These are phyloP conservation scores for Pseudopodoces humilis DNA, from an alignment of 2,113 vertebrate species.

Conservation along the genomic window DNA sequence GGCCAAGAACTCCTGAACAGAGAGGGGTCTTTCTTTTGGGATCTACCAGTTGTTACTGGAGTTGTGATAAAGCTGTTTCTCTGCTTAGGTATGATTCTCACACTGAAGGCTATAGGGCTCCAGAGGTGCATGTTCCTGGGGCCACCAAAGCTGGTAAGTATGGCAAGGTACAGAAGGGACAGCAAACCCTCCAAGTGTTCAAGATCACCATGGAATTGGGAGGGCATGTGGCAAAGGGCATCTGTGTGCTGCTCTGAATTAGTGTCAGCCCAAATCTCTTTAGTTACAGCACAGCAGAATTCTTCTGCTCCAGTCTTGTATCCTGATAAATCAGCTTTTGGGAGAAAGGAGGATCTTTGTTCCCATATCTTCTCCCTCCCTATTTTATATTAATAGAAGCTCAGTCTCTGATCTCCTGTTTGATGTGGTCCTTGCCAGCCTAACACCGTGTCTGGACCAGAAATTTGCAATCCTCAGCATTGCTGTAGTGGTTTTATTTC, in stretches of 20 bases:
- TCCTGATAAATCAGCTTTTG: background rate
- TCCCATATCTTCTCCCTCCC: background rate
- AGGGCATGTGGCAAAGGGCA: too few species aligned
- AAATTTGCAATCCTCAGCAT: background rate
- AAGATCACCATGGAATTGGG: background rate
- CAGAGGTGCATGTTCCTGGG: conserved; percentile 88
- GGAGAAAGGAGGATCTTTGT: background rate
- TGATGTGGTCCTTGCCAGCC: background rate
- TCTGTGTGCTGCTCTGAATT: background rate
- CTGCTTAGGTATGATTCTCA: conserved; percentile 89
- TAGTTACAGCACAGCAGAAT: too few species aligned
- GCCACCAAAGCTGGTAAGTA: conserved; percentile 91
- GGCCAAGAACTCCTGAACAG: background rate
- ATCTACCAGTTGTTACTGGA: rapidly evolving
- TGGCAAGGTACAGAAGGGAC: background rate
- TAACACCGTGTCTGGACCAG: rapidly evolving
- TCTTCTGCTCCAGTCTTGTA: background rate
- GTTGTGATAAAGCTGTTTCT: background rate
- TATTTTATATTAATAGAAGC: rapidly evolving
- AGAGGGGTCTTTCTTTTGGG: background rate
- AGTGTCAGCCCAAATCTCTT: background rate
- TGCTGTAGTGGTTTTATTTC: background rate
- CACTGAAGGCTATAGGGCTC: conserved; percentile 85
- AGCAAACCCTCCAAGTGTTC: background rate
- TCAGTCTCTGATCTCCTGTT: background rate